phyloP scores from a whole-genome alignment of 2,888 invertebrate genomes.

The Shargacucullia verbasci region DNA sequence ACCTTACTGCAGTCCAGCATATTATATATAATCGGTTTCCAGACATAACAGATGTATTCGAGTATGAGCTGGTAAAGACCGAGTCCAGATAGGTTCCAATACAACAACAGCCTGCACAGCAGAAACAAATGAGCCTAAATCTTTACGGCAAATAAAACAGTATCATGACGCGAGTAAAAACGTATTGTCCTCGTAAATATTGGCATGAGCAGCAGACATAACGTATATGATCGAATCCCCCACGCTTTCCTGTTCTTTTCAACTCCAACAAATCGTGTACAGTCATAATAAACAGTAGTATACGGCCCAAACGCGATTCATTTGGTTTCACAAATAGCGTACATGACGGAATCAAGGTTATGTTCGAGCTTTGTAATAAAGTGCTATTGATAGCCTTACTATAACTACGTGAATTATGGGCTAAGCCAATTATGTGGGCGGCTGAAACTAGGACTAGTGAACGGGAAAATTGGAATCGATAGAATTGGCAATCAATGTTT shows the following conservation, averaged over 20 bases:
- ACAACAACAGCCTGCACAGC: too few species aligned
- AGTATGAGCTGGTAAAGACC: too few species aligned
- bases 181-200: neutral
- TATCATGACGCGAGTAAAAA: neutral
- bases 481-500: too few species aligned
- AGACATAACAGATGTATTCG: too few species aligned
- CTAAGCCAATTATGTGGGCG: slow-evolving; percentile 19
- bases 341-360: slow-evolving; percentile 40
- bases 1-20: too few species aligned
- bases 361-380: slow-evolving; percentile 30
- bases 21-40: too few species aligned
- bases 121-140: neutral
- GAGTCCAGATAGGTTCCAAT: too few species aligned
- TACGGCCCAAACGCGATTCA: slow-evolving; percentile 8
- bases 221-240: slow-evolving; percentile 1
- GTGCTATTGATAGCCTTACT: slow-evolving; percentile 50
- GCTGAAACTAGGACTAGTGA: slow-evolving; percentile 5
- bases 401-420: slow-evolving; percentile 35
- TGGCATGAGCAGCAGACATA: neutral
- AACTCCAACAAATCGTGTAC: slow-evolving; percentile 5
- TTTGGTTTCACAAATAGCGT: slow-evolving; percentile 22
- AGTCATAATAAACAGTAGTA: slow-evolving; percentile 19
- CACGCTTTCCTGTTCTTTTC: slow-evolving; percentile 10
- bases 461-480: slow-evolving; percentile 1
- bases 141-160: too few species aligned